Percentiles rank a stretch among this genome's conserved stretches.
These are phyloP conservation scores for Potamilus streckersoni DNA, from an alignment of 1,140 invertebrate genomes.

Conservation along the genomic window DNA sequence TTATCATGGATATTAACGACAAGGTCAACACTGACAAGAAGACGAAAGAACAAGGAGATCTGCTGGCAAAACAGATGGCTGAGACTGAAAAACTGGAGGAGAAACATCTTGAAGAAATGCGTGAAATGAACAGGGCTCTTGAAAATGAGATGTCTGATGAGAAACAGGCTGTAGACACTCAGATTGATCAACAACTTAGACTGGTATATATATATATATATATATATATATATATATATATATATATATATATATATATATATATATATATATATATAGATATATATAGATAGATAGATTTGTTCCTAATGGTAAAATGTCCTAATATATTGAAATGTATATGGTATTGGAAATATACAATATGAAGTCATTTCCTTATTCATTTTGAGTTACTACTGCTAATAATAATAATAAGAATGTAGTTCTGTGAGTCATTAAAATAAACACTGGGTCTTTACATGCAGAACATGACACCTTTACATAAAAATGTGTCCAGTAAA, in stretches of 20 bases:
- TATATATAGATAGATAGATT: too few relatives aligned
- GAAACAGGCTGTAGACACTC: slow-evolving; percentile 38
- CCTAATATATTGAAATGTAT: too few relatives aligned
- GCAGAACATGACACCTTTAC: too few relatives aligned
- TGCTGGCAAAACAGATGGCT: slow-evolving; percentile 51
- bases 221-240: slow-evolving; percentile 32
- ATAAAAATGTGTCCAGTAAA: too few relatives aligned
- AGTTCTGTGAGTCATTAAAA: too few relatives aligned
- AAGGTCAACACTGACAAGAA: slow-evolving; percentile 51
- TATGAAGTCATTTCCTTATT: too few relatives aligned
- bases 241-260: slow-evolving; percentile 14
- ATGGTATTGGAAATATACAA: too few relatives aligned
- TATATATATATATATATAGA: not conserved
- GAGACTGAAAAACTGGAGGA: slow-evolving; percentile 49
- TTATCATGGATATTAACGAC: slow-evolving; percentile 56
- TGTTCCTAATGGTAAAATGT: too few relatives aligned
- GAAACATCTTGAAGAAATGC: slow-evolving; percentile 43
- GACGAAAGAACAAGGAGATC: slow-evolving; percentile 42
- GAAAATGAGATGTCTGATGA: slow-evolving; percentile 45
- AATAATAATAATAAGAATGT: too few relatives aligned
- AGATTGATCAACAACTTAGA: slow-evolving; percentile 57
- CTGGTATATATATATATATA: slow-evolving; percentile 40
- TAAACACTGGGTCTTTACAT: too few relatives aligned
- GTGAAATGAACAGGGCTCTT: slow-evolving; percentile 39
- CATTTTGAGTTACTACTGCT: too few relatives aligned